Conservation (phyloP, 2,888 invertebrate species). For the Melanchra persicariae region DNA sequence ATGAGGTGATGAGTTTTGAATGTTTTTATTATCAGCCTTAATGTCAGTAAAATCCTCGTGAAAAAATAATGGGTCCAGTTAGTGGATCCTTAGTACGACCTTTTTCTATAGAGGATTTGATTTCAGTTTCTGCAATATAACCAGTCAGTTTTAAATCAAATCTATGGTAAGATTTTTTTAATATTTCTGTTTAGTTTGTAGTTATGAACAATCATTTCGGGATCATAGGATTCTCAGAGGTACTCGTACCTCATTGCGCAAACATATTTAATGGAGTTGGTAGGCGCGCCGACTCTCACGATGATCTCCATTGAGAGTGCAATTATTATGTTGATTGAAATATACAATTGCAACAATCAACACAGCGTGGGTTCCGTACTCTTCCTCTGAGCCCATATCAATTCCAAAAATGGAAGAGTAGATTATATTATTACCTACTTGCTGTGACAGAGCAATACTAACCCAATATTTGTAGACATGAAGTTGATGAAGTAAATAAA, state of each 20-base stretch:
- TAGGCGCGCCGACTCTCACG: constrained; percentile 11
- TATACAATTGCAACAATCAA: constrained; percentile 26
- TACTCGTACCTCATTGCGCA: constrained; percentile 17
- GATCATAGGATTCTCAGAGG: background rate
- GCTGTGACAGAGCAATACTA: background rate
- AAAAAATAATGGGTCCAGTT: background rate
- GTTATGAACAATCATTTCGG: constrained; percentile 6
- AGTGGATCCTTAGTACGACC: background rate
- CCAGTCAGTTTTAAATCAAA: background rate
- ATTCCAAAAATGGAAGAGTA: background rate
- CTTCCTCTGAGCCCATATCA: background rate
- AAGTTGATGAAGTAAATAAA: too few relatives aligned
- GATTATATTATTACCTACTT: background rate
- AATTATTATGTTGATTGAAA: constrained; percentile 28
- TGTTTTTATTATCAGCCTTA: too few relatives aligned
- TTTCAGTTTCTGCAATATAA: too few relatives aligned
- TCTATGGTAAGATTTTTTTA: too few relatives aligned
- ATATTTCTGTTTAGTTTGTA: background rate
- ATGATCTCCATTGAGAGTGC: constrained; percentile 13
- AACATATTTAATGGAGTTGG: constrained; percentile 15
- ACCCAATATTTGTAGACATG: background rate
- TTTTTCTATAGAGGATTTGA: too few relatives aligned
- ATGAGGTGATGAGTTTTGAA: too few relatives aligned
- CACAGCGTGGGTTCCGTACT: constrained; percentile 19
- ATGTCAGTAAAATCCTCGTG: too few relatives aligned